Evolutionary conservation across 1,140 invertebrate genomes (phyloP).

Genomic region (Meloidogyne exigua): DNA sequence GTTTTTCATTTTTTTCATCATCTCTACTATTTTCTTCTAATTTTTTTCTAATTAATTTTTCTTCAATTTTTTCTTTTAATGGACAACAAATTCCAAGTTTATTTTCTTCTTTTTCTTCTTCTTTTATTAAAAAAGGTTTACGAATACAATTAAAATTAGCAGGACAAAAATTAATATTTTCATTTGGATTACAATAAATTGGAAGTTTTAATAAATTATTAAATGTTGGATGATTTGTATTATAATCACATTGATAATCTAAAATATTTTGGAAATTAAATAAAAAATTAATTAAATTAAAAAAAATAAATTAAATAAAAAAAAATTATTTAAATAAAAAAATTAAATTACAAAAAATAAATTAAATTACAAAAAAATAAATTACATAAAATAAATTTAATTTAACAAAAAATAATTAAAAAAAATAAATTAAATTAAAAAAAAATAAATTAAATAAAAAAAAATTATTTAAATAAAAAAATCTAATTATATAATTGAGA

Average conservation of each 20-base stretch:
- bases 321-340: no score
- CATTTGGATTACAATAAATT: constrained; percentile 5
- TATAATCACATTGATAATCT: neutral
- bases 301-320: no score
- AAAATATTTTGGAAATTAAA: no score
- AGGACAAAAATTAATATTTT: constrained; percentile 1
- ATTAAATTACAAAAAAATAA: no score
- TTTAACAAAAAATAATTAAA: no score
- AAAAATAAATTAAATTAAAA: no score
- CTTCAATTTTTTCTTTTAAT: neutral
- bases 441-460: no score
- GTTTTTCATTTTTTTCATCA: neutral
- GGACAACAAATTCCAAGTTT: neutral
- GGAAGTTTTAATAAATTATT: neutral
- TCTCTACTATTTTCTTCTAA: neutral
- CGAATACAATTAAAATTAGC: neutral
- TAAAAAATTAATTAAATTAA: neutral
- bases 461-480: no score
- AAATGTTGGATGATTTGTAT: constrained; percentile 17
- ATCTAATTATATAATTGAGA: no score
- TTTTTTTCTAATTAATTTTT: neutral
- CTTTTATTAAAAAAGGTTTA: neutral
- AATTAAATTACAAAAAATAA: no score
- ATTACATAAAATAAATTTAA: neutral
- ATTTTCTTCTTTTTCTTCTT: neutral